These are phyloP conservation scores for Acrocyrtus sp. DNA, from an alignment of 2,888 invertebrate species.

Conservation along the genomic window DNA sequence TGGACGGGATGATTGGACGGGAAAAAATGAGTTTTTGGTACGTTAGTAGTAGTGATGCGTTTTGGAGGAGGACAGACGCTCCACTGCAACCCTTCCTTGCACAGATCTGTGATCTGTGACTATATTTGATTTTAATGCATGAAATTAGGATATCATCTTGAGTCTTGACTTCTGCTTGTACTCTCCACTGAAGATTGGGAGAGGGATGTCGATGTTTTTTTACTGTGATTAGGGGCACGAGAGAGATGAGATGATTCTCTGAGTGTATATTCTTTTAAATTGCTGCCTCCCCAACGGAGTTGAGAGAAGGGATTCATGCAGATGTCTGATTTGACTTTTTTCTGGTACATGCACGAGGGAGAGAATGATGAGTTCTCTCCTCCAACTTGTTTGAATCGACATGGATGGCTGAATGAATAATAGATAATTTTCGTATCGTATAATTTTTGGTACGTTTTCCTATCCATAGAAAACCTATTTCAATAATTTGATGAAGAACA, in stretches of 20 bases:
- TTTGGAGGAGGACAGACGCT: no score
- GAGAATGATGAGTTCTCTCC: no score
- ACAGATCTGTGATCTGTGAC: constrained; percentile 1
- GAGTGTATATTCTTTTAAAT: no score
- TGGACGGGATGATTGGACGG: constrained; percentile 26
- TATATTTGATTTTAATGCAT: constrained; percentile 38
- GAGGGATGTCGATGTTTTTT: no score
- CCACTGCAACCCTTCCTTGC: not conserved
- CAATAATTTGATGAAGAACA: constrained; percentile 36
- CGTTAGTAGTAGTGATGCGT: not conserved
- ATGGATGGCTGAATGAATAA: constrained; percentile 37
- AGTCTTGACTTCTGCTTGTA: constrained; percentile 30
- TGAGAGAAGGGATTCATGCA: constrained; percentile 27
- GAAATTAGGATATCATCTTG: constrained; percentile 42
- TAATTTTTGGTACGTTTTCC: constrained; percentile 11
- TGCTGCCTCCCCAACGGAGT: no score
- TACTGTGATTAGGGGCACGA: no score
- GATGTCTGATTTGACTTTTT: constrained; percentile 27
- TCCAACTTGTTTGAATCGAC: constrained; percentile 35
- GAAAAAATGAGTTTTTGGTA: not conserved
- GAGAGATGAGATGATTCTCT: no score
- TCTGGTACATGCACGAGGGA: no score
- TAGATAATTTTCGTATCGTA: constrained; percentile 20
- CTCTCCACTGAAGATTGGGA: constrained; percentile 6
- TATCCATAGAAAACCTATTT: constrained; percentile 21